phyloP scores from a whole-genome alignment of 1,140 invertebrate genomes.

The Aphidius ervi region DNA sequence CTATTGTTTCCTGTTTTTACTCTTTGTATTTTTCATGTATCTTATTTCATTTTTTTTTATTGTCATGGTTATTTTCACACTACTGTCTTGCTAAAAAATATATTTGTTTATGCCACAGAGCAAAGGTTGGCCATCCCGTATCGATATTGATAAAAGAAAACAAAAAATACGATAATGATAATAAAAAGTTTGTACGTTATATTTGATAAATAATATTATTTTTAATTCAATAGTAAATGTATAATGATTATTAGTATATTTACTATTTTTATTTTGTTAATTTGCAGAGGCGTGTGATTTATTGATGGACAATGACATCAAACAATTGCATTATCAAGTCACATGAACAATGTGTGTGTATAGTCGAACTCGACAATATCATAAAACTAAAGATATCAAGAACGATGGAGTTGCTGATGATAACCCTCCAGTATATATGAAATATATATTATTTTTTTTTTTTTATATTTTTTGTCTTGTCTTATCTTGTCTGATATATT shows the following conservation, averaged over 20 bases:
- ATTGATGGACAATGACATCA: constrained; percentile 2
- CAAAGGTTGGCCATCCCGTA: neutral
- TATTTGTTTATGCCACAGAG: no score
- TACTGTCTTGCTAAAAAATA: no score
- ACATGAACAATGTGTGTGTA: neutral
- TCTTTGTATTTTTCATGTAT: no score
- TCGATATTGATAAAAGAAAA: constrained; percentile 1
- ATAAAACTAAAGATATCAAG: constrained; percentile 1
- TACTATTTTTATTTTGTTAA: neutral
- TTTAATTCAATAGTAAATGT: no score
- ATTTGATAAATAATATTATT: no score
- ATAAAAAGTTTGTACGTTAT: no score
- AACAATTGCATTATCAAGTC: neutral
- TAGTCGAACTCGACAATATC: neutral
- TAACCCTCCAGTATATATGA: constrained; percentile 1
- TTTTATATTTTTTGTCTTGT: no score
- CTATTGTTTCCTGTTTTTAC: no score
- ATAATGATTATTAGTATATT: neutral
- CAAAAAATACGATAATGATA: no score
- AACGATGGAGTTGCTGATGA: neutral
- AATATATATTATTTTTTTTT: neutral
- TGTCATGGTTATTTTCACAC: no score
- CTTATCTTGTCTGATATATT: no score
- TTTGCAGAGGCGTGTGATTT: constrained; percentile 11
- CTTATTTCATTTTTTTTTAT: no score